Evolutionary conservation across 2,113 vertebrate species (phyloP).

Genomic region (Mustela lutreola): DNA sequence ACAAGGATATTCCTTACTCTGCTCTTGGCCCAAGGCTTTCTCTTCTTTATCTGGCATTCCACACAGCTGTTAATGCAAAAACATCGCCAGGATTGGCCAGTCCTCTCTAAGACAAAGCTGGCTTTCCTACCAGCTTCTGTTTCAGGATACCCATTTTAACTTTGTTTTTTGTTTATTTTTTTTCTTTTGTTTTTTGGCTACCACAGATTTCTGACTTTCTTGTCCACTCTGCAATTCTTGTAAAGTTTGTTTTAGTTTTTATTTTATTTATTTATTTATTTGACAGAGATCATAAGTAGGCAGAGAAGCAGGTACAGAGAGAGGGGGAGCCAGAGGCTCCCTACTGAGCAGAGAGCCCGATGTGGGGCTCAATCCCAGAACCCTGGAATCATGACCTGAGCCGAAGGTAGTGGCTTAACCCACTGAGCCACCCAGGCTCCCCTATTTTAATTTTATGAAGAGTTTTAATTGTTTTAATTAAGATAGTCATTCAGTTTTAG

Average conservation of each 20-base stretch:
- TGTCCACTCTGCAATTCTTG: background rate
- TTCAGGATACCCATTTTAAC: background rate
- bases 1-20: background rate
- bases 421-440: too few species aligned
- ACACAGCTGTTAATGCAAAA: background rate
- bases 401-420: too few species aligned
- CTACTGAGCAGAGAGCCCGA: too few species aligned
- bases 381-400: too few species aligned
- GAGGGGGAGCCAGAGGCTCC: too few species aligned
- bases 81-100: background rate
- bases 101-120: background rate
- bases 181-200: background rate
- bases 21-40: background rate
- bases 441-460: background rate
- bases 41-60: background rate
- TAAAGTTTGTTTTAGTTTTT: background rate
- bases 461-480: background rate
- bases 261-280: too few species aligned
- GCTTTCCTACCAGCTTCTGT: background rate
- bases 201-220: background rate
- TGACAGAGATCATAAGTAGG: too few species aligned
- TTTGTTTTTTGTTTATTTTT: background rate
- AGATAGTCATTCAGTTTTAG: background rate
- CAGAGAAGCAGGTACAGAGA: too few species aligned
- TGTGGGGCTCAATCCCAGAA: too few species aligned